phyloP scores from a whole-genome alignment of 2,888 invertebrate species.

The Ennomos erosarius region DNA sequence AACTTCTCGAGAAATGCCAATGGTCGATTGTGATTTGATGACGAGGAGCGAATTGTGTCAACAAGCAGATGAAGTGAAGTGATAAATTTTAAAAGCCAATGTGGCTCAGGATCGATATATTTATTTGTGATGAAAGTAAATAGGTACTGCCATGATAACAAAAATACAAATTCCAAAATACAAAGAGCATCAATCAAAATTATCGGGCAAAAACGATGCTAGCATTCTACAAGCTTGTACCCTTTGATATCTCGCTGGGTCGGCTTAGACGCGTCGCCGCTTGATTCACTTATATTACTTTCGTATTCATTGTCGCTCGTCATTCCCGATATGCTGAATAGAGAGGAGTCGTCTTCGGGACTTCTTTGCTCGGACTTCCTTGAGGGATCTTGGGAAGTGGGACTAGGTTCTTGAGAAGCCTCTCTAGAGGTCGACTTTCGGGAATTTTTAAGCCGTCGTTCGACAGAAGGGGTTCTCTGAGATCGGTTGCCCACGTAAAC shows the following conservation, averaged over 20 bases:
- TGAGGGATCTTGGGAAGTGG: slow-evolving; percentile 76
- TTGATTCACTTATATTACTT: slow-evolving; percentile 83
- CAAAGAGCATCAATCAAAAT: slow-evolving; percentile 73
- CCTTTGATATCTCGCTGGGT: slow-evolving; percentile 80
- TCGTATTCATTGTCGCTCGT: slow-evolving; percentile 85
- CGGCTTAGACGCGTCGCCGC: slow-evolving; percentile 78
- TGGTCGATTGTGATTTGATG: slow-evolving; percentile 9
- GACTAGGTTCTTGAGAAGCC: slow-evolving; percentile 77
- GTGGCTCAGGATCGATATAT: slow-evolving; percentile 32
- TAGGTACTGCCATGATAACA: slow-evolving; percentile 36
- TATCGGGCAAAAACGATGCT: slow-evolving; percentile 74
- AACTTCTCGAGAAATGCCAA: slow-evolving; percentile 12
- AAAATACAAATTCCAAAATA: slow-evolving; percentile 51
- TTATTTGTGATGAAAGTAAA: slow-evolving; percentile 46
- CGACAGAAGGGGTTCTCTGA: slow-evolving; percentile 83
- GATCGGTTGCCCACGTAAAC: slow-evolving; percentile 88
- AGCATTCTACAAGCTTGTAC: slow-evolving; percentile 81
- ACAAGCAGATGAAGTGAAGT: slow-evolving; percentile 45
- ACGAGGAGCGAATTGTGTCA: slow-evolving; percentile 28
- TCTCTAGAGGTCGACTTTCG: slow-evolving; percentile 72
- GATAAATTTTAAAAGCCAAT: slow-evolving; percentile 29
- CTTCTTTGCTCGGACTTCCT: slow-evolving; percentile 82
- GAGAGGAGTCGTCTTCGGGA: slow-evolving; percentile 83
- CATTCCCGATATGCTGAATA: slow-evolving; percentile 85
- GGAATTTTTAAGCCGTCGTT: slow-evolving; percentile 63